These are phyloP conservation scores for Lytechinus pictus DNA, from an alignment of 35 echinoderm and acorn worm genomes.

Conservation along the genomic window DNA sequence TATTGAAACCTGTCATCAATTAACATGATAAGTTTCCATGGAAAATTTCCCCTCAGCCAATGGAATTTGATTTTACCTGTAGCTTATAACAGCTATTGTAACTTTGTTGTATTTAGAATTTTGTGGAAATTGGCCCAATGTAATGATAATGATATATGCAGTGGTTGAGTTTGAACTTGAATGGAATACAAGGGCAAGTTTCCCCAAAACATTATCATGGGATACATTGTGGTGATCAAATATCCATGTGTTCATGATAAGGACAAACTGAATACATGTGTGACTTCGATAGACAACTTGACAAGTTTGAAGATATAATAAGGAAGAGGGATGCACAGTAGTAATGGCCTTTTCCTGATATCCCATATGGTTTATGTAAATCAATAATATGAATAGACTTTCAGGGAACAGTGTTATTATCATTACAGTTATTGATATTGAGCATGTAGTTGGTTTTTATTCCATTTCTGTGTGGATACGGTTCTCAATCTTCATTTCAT, in stretches of 20 bases:
- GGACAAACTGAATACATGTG: background rate
- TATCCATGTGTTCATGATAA: background rate
- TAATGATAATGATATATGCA: no score
- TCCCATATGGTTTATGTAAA: background rate
- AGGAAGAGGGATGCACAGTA: background rate
- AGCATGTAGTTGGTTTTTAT: no score
- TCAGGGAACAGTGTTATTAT: background rate
- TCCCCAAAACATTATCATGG: background rate
- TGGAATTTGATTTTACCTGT: no score
- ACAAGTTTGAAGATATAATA: background rate
- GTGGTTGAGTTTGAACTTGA: background rate
- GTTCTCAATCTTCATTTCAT: no score
- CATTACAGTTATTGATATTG: no score
- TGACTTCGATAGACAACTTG: background rate
- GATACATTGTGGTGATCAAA: background rate
- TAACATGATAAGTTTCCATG: no score
- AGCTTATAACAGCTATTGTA: no score
- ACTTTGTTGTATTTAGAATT: no score
- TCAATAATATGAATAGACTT: background rate
- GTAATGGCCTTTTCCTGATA: background rate
- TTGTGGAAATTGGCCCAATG: no score
- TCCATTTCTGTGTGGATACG: no score
- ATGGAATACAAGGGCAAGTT: background rate
- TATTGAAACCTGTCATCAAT: no score
- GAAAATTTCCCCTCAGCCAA: no score